Conservation (phyloP, 1,140 invertebrate species). For the Drosophila ficusphila region DNA sequence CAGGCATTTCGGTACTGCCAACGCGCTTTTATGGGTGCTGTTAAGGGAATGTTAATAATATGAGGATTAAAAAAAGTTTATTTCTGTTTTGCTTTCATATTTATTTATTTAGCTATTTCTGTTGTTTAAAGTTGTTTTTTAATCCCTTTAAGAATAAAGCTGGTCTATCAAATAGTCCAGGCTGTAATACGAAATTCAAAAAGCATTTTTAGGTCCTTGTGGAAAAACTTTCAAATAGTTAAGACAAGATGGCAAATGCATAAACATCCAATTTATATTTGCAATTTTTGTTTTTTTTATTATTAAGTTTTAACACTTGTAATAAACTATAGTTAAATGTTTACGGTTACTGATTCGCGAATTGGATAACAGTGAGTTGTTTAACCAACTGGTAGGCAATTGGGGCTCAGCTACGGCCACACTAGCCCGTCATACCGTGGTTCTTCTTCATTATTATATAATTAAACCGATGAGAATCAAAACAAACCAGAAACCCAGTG, state of each 20-base stretch:
- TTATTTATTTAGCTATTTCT: neutral
- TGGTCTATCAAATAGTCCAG: too few relatives aligned
- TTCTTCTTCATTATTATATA: constrained; percentile 63
- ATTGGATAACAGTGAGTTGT: neutral
- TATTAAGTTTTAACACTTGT: too few relatives aligned
- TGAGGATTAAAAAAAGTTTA: neutral
- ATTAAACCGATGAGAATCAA: constrained; percentile 65
- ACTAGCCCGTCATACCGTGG: constrained; percentile 40
- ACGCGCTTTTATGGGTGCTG: neutral
- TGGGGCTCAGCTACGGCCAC: neutral
- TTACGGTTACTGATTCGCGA: neutral
- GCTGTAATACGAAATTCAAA: too few relatives aligned
- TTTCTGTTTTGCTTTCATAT: neutral
- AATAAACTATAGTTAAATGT: too few relatives aligned
- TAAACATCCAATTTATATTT: too few relatives aligned
- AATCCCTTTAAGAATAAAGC: too few relatives aligned
- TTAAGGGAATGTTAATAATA: neutral
- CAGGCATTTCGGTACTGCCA: neutral
- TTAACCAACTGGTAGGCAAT: neutral
- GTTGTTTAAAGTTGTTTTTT: too few relatives aligned
- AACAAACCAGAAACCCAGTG: constrained; percentile 54
- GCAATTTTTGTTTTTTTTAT: too few relatives aligned
- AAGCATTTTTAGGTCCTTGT: too few relatives aligned
- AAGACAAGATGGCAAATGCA: too few relatives aligned
- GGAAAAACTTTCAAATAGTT: too few relatives aligned